Percentiles rank a stretch among this genome's conserved stretches.
phyloP scores from a whole-genome alignment of 2,888 invertebrate species.

The Caenorhabditis sp. region DNA sequence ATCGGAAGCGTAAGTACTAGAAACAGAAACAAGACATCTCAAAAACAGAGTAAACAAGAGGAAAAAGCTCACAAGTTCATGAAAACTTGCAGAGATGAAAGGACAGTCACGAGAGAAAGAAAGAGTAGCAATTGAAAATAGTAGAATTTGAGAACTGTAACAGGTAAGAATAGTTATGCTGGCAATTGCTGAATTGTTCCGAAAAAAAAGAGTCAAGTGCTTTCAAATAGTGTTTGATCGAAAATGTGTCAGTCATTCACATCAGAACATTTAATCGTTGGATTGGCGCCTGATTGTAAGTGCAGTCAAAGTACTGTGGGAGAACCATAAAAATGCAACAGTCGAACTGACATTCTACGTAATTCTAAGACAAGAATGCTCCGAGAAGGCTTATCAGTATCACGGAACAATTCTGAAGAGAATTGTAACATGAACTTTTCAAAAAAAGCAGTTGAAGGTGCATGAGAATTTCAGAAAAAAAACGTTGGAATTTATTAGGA shows the following conservation, averaged over 20 bases:
- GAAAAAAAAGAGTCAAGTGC: slow-evolving; percentile 32
- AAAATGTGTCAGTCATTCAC: slow-evolving; percentile 28
- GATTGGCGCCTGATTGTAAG: slow-evolving; percentile 50
- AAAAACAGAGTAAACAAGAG: background rate
- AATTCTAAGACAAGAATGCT: background rate
- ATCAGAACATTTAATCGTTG: slow-evolving; percentile 50
- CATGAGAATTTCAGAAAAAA: background rate
- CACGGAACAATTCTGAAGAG: slow-evolving; percentile 6
- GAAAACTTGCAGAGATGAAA: background rate
- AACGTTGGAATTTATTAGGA: too few relatives aligned
- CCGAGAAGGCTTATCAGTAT: background rate
- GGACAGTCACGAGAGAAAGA: background rate
- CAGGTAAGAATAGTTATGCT: slow-evolving; percentile 5
- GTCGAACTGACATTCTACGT: slow-evolving; percentile 3
- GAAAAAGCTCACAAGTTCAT: background rate
- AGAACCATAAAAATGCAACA: slow-evolving; percentile 29
- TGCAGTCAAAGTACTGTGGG: slow-evolving; percentile 40
- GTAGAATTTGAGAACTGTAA: slow-evolving; percentile 15
- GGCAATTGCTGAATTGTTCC: slow-evolving; percentile 24
- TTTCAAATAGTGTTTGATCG: background rate
- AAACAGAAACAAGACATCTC: slow-evolving; percentile 9
- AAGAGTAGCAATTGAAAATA: background rate
- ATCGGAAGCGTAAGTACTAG: background rate
- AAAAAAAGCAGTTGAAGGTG: background rate
- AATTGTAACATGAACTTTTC: background rate